Conservation (phyloP, 2,888 invertebrate genomes). For the Reticulitermes lucifugus region DNA sequence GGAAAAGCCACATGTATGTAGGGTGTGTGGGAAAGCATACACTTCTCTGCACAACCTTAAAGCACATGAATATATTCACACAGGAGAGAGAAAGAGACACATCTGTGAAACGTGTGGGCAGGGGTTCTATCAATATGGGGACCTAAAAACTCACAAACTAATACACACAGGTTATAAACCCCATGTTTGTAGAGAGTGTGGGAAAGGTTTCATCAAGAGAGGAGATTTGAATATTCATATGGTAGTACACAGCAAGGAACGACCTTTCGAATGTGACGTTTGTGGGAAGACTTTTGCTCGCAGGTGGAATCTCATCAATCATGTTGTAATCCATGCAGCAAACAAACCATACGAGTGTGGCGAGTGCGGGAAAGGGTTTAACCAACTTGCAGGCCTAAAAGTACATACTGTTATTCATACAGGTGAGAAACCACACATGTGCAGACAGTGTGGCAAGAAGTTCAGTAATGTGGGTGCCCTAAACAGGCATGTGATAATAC, state of each 20-base stretch:
- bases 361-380: not conserved
- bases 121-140: conserved; percentile 40
- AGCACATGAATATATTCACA: conserved; percentile 5
- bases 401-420: not conserved
- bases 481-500: conserved; percentile 2
- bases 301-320: not conserved
- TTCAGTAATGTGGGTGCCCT: not conserved
- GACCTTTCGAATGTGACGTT: conserved; percentile 1
- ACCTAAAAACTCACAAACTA: conserved; percentile 36
- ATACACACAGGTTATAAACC: conserved; percentile 27
- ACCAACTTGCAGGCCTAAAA: not conserved
- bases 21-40: conserved; percentile 17
- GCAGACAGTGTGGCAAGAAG: not conserved
- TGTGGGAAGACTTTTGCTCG: conserved; percentile 14
- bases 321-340: not conserved
- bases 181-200: conserved; percentile 11
- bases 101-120: conserved; percentile 42
- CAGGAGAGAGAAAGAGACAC: conserved; percentile 26
- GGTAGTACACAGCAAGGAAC: conserved; percentile 3
- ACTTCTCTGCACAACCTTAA: conserved; percentile 18
- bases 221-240: conserved; percentile 6
- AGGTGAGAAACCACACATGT: not conserved
- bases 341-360: not conserved
- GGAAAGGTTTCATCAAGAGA: conserved; percentile 29
- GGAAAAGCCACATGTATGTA: conserved; percentile 34